Evolutionary conservation across 2,797 vertebrate species (phyloP), one percentile per base, ranked within the genome.

Genomic region (Erethizon dorsatum): DNA sequence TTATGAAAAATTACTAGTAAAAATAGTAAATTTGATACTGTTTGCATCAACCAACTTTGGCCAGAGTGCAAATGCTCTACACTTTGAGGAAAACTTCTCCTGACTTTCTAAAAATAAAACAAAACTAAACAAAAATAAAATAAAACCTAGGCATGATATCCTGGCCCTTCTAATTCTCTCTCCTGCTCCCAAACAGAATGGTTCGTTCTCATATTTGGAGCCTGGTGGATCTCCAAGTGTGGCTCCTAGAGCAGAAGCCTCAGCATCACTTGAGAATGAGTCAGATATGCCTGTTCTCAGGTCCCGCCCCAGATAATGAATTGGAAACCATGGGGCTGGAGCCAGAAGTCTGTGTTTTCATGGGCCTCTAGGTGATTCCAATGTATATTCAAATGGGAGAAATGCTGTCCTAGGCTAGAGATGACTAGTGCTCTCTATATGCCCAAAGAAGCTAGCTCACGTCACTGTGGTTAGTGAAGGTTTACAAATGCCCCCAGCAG

Each of bases 1-100:
- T 86, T 83, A 94, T 85, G 26, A 59, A 75, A 83, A 90, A 26
- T 83, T 78, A 86, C 26, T 71, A 86, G 12, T 82, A 78, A 90
- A 89, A 94, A 88, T 11, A 71, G 24, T 15, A 71, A 26, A 82
- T 59, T 15, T 56, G 47, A 59, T 50, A 57, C 54, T 89, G 37
- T n/a, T 57, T 65, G 80, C 77, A 77, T 83, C 87, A 87, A 87
- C 56, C 71, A 84, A 54, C 73, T 67, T 84, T 67, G 67, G 50
- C 33, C 87, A 88, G 88, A 88, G 54, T 67, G 6, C 41, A 65
- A 41, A 88, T 24, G 45, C n/a, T 59, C 63, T 24, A 63, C 10
- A 54, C 9, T 56, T 75, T 65, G n/a, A 96, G 52, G 22, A 88
- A 86, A 78, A 5, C n/a, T 50, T 69, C 20, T 41, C 20, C 71